Evolutionary conservation across 2,113 vertebrate genomes (phyloP).

Genomic region (Ammodytes marinus): DNA sequence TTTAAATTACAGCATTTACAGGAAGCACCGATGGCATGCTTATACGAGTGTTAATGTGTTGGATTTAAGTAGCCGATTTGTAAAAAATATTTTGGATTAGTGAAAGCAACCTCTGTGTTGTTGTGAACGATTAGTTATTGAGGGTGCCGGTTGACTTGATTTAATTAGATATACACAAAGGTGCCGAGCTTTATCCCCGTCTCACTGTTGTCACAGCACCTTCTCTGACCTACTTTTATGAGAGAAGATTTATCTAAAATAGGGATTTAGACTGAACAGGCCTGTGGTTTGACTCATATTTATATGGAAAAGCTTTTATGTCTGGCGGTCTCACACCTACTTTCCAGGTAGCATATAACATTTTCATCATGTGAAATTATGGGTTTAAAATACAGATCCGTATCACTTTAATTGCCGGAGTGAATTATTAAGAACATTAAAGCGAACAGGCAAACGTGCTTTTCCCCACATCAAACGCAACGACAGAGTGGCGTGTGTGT

Average conservation of each 20-base stretch:
- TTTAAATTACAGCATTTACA: neutral
- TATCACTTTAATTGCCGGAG: constrained; percentile 58
- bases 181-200: neutral
- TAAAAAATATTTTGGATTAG: neutral
- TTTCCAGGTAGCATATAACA: constrained; percentile 21
- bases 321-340: constrained; percentile 34
- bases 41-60: neutral
- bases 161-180: neutral
- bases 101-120: neutral
- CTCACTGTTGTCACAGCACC: neutral
- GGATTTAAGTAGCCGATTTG: neutral
- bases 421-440: constrained; percentile 36
- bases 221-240: neutral
- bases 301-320: constrained; percentile 21
- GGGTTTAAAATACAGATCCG: constrained; percentile 42
- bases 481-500: constrained; percentile 4
- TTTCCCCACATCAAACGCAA: constrained; percentile 60
- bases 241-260: constrained; percentile 3
- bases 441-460: constrained; percentile 31
- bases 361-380: constrained; percentile 58
- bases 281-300: constrained; percentile 51
- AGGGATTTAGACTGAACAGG: constrained; percentile 1
- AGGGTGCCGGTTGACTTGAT: neutral
- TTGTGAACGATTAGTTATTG: neutral
- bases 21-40: neutral